phyloP scores from a whole-genome alignment of 2,888 invertebrate genomes.

The Ceriagrion tenellum region DNA sequence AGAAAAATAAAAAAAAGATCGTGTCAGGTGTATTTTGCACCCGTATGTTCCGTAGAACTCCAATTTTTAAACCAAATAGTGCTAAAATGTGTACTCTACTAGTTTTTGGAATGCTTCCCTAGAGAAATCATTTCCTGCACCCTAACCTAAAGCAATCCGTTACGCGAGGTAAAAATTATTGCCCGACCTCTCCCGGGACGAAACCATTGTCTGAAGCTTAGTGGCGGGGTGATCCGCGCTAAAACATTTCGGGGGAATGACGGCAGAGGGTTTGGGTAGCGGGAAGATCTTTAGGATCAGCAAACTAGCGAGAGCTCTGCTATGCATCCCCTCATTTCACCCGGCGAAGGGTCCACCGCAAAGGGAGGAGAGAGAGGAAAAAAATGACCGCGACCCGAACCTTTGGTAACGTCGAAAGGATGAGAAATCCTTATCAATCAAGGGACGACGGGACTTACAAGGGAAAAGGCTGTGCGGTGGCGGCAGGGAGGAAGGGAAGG shows the following conservation, averaged over 20 bases:
- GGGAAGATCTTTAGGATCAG: neutral
- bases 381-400: neutral
- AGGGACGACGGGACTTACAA: neutral
- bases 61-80: no score
- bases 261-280: neutral
- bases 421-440: conserved; percentile 34
- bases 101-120: no score
- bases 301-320: neutral
- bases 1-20: no score
- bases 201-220: neutral
- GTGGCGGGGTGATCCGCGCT: neutral
- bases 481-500: neutral
- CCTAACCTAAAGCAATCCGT: no score
- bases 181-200: neutral
- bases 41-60: no score
- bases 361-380: neutral
- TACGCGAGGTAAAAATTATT: neutral
- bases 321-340: neutral
- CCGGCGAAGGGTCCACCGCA: neutral
- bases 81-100: no score
- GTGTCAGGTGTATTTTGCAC: no score
- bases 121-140: no score
- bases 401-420: conserved; percentile 6
- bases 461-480: neutral
- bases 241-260: neutral